phyloP scores from a whole-genome alignment of 2,113 vertebrate species.

The Muntiacus muntjak region DNA sequence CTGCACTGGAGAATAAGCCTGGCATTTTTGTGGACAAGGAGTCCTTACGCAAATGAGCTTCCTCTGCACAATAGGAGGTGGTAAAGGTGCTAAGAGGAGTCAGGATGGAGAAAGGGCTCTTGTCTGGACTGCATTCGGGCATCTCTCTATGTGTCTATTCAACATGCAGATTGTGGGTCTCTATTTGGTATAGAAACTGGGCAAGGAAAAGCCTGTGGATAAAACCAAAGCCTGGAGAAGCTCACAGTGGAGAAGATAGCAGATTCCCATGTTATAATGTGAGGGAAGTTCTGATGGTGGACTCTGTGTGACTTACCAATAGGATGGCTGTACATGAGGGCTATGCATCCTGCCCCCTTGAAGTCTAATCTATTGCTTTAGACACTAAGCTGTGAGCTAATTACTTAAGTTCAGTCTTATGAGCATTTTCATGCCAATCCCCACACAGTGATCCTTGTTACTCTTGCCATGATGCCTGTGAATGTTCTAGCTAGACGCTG shows the following conservation, averaged over 20 bases:
- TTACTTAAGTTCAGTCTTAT: not conserved
- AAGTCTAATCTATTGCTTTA: not conserved
- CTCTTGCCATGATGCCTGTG: too few species aligned
- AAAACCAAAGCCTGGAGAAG: not conserved
- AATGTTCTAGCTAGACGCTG: not conserved
- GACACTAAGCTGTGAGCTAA: not conserved
- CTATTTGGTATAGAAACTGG: not conserved
- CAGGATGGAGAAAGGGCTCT: not conserved
- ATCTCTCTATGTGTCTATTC: not conserved
- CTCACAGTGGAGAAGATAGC: not conserved
- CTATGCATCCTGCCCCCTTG: fast-evolving
- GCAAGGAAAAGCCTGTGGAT: not conserved
- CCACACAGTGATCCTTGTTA: not conserved
- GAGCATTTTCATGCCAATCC: not conserved
- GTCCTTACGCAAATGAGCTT: fast-evolving
- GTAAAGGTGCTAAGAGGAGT: not conserved
- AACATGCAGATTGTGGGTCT: not conserved
- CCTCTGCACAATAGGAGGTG: not conserved
- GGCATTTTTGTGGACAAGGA: not conserved
- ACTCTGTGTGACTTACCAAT: fast-evolving
- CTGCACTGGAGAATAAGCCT: not conserved
- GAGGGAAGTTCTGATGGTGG: not conserved
- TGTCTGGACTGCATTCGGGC: not conserved
- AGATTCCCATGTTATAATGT: not conserved
- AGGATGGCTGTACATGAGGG: not conserved